Percentiles rank a stretch among this genome's conserved stretches.
Conservation (phyloP, 1,140 invertebrate genomes). For the Prorops nasuta region DNA sequence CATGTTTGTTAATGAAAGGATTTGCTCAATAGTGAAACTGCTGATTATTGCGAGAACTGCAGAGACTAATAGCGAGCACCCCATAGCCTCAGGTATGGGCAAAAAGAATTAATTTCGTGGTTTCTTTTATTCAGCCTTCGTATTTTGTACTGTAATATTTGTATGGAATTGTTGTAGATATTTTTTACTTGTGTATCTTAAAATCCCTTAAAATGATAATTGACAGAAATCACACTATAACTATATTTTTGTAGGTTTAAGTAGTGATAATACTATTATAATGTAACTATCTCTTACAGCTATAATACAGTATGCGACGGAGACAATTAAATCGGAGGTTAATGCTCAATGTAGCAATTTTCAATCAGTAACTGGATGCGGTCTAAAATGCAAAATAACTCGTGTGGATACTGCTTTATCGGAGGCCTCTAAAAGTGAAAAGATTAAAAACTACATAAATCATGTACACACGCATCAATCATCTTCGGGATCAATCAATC, state of each 20-base stretch:
- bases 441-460: slow-evolving; percentile 60
- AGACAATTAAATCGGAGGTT: slow-evolving; percentile 67
- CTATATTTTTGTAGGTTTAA: too few relatives aligned
- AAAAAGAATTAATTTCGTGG: too few relatives aligned
- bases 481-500: slow-evolving; percentile 36
- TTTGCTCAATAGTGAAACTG: slow-evolving; percentile 68
- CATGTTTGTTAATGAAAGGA: slow-evolving; percentile 68
- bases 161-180: too few relatives aligned
- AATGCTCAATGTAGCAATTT: slow-evolving; percentile 76
- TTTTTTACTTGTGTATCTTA: too few relatives aligned
- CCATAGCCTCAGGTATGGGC: slow-evolving; percentile 89
- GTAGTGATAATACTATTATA: too few relatives aligned
- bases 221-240: too few relatives aligned
- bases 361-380: slow-evolving; percentile 89
- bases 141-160: too few relatives aligned
- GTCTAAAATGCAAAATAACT: slow-evolving; percentile 77
- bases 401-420: slow-evolving; percentile 61
- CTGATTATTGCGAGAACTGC: slow-evolving; percentile 83
- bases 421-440: slow-evolving; percentile 56
- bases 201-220: too few relatives aligned
- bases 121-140: too few relatives aligned
- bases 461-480: slow-evolving; percentile 43
- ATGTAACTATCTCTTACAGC: too few relatives aligned
- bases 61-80: slow-evolving; percentile 95
- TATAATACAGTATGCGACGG: slow-evolving; percentile 87